Conservation (phyloP, 1,140 invertebrate genomes). For the Lepeophtheirus salmonis region DNA sequence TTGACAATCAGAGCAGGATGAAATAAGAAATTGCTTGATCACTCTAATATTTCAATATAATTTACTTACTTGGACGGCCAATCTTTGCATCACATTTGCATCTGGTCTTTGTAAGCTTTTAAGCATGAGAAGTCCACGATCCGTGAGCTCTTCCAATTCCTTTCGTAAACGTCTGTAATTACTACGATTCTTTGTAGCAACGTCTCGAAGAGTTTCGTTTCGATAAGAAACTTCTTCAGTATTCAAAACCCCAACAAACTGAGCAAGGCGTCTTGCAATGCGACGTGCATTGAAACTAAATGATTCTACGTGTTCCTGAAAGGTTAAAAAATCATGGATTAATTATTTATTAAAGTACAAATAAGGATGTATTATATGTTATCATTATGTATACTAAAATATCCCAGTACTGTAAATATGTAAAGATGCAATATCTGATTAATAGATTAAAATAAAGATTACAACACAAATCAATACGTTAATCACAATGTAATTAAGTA, state of each 20-base stretch:
- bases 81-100: conserved; percentile 15
- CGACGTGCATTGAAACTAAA: conserved; percentile 9
- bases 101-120: conserved; percentile 12
- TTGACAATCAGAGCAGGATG: too few species aligned
- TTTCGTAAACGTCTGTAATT: conserved; percentile 6
- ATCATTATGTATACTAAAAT: too few species aligned
- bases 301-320: conserved; percentile 14
- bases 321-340: not conserved
- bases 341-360: too few species aligned
- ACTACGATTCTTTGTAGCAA: conserved; percentile 7
- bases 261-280: conserved; percentile 5
- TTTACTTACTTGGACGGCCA: conserved; percentile 14
- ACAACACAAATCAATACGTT: too few species aligned
- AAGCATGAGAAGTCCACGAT: conserved; percentile 10
- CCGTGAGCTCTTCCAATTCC: conserved; percentile 10
- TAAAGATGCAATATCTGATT: too few species aligned
- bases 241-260: conserved; percentile 13
- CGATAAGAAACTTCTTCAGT: not conserved
- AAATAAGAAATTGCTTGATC: too few species aligned
- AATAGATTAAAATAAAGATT: too few species aligned
- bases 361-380: too few species aligned
- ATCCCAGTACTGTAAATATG: too few species aligned
- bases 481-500: too few species aligned
- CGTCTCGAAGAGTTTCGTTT: conserved; percentile 8
- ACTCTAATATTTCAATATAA: too few species aligned